Percentiles rank a stretch among this genome's conserved stretches.
These are phyloP conservation scores for Bhutanitis thaidina DNA, from an alignment of 2,888 invertebrate species.

Conservation along the genomic window DNA sequence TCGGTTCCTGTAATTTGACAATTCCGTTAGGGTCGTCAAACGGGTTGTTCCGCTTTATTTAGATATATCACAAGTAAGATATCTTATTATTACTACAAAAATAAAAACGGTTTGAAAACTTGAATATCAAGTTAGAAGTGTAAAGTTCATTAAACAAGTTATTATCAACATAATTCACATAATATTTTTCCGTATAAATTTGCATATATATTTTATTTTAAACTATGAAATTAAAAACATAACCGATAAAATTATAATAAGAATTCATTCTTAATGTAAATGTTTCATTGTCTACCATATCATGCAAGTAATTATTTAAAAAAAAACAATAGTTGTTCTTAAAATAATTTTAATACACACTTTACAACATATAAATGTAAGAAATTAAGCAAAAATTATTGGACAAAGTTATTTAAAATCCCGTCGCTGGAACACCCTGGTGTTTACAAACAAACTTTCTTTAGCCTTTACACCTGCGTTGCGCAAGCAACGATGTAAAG, in stretches of 20 bases:
- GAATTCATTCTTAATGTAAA: no score
- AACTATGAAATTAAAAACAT: no score
- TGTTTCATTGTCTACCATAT: no score
- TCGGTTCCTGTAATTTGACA: constrained; percentile 1
- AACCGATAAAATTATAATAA: no score
- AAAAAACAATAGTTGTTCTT: no score
- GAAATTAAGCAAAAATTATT: no score
- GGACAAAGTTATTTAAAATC: no score
- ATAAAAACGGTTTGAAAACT: background rate
- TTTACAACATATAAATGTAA: no score
- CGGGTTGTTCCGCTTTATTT: background rate
- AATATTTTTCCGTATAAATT: background rate
- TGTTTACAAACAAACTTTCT: constrained; percentile 34
- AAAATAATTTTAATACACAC: no score
- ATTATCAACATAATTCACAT: background rate
- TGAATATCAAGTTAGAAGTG: constrained; percentile 2
- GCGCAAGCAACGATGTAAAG: constrained; percentile 18
- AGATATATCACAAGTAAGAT: background rate
- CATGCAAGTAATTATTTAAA: no score
- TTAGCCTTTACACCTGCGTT: constrained; percentile 22
- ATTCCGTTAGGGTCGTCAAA: constrained; percentile 14
- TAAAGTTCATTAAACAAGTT: background rate
- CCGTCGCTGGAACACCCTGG: background rate
- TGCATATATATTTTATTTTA: no score
- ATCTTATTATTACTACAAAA: background rate